Evolutionary conservation across 1,140 invertebrate species (phyloP).

Genomic region (Caenorhabditis tropicalis): DNA sequence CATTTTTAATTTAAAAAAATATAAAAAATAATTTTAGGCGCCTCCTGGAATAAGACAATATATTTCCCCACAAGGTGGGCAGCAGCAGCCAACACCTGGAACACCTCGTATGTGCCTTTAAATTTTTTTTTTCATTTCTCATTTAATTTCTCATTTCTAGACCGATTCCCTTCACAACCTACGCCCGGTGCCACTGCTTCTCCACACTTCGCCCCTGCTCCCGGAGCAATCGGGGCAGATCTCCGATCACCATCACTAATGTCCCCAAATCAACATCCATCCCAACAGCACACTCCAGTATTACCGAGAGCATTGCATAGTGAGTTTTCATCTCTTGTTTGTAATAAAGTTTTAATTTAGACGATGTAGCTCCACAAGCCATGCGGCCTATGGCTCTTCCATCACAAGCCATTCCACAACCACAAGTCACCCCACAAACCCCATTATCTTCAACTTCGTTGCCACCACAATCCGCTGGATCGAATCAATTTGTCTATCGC

Average conservation of each 20-base stretch:
- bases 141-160: neutral
- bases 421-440: neutral
- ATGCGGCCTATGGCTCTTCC: neutral
- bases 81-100: neutral
- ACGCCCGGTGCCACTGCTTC: conserved; percentile 3
- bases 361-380: neutral
- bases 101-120: neutral
- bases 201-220: conserved; percentile 37
- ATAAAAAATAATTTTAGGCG: conserved; percentile 19
- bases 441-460: neutral
- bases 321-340: neutral
- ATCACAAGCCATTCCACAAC: neutral
- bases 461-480: neutral
- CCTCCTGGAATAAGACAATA: conserved; percentile 30
- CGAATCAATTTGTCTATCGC: conserved; percentile 9
- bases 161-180: neutral
- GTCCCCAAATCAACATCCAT: conserved; percentile 46
- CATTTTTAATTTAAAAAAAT: neutral
- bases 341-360: neutral
- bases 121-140: neutral
- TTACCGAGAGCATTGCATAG: neutral
- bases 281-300: conserved; percentile 19
- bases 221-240: neutral
- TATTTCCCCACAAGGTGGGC: conserved; percentile 38
- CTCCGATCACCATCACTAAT: conserved; percentile 31